Conservation (phyloP, 64 coral and sea anemone species). For the Orbicella faveolata region DNA sequence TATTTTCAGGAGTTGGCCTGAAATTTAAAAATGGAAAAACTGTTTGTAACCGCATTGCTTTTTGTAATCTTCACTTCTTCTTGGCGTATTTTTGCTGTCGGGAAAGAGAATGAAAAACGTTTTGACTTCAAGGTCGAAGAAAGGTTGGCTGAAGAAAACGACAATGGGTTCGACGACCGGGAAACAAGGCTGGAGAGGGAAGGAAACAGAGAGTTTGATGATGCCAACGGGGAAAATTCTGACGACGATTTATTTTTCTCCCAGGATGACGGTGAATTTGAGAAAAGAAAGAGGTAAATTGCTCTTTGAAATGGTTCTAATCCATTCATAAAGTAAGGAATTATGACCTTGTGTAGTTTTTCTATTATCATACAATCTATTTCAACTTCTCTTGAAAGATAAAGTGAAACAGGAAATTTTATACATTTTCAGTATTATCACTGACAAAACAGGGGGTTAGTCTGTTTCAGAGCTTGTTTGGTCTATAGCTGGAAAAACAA, state of each 20-base stretch:
- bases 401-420: too few relatives aligned
- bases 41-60: not conserved
- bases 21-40: not conserved
- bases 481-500: too few relatives aligned
- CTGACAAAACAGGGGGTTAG: too few relatives aligned
- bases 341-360: too few relatives aligned
- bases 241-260: slow-evolving; percentile 15
- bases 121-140: not conserved
- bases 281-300: slow-evolving; percentile 12
- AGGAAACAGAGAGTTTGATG: not conserved
- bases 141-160: not conserved
- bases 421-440: too few relatives aligned
- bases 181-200: not conserved
- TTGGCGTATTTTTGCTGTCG: not conserved
- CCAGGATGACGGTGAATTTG: not conserved
- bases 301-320: not conserved
- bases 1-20: too few relatives aligned
- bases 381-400: too few relatives aligned
- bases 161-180: not conserved
- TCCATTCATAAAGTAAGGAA: too few relatives aligned
- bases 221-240: not conserved
- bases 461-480: too few relatives aligned
- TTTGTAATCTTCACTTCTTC: not conserved
- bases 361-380: too few relatives aligned
- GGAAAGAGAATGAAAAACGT: not conserved